Evolutionary conservation across 2,888 invertebrate genomes (phyloP).

Genomic region (Drosophila borborema): DNA sequence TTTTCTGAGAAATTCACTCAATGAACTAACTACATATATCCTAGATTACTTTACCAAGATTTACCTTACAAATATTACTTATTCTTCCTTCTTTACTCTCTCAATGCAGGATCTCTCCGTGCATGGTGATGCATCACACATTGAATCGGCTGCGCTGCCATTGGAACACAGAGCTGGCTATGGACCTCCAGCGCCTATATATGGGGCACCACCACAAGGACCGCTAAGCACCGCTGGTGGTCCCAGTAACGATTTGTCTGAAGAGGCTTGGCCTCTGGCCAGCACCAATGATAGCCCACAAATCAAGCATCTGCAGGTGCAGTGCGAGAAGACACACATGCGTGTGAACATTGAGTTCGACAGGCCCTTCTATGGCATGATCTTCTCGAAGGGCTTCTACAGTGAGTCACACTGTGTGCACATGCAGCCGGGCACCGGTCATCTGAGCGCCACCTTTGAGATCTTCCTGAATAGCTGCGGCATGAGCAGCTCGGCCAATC

Average conservation of each 20-base stretch:
- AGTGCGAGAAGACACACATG: conserved; percentile 98
- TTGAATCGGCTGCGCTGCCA: conserved; percentile 92
- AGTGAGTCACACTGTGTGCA: conserved; percentile 96
- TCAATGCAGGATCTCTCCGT: conserved; percentile 87
- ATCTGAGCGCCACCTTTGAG: conserved; percentile 96
- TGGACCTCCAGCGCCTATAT: conserved; percentile 88
- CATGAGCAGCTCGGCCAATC: conserved; percentile 96
- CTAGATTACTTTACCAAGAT: neutral
- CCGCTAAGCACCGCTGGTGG: conserved; percentile 79
- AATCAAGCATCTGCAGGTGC: conserved; percentile 96
- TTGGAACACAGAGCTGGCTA: conserved; percentile 92
- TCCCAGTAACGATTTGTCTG: conserved; percentile 86
- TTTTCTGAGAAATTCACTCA: too few relatives aligned
- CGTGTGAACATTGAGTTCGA: conserved; percentile 97
- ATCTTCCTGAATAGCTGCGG: conserved; percentile 97
- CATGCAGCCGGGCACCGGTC: conserved; percentile 95
- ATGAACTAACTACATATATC: neutral
- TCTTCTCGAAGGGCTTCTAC: conserved; percentile 97
- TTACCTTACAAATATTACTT: neutral
- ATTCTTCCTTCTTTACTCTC: conserved; percentile 55
- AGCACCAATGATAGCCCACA: conserved; percentile 94
- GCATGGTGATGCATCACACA: conserved; percentile 90
- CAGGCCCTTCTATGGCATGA: conserved; percentile 97
- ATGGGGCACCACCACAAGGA: conserved; percentile 84
- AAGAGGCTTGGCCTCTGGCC: conserved; percentile 95